phyloP scores from a whole-genome alignment of 2,888 invertebrate species.

The Idaea biselata region DNA sequence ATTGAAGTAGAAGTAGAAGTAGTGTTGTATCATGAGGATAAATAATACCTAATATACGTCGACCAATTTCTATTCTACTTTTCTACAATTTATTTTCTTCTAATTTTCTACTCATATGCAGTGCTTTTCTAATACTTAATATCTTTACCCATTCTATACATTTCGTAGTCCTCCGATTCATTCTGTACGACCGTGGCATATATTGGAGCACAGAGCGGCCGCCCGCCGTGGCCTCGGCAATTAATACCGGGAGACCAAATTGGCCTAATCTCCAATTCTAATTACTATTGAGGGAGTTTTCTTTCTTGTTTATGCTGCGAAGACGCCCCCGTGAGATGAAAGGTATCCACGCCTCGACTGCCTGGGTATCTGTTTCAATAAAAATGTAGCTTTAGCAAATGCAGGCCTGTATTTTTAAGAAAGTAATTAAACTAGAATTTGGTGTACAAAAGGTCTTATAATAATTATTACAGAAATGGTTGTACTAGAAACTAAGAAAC shows the following conservation, averaged over 20 bases:
- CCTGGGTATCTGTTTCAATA: not conserved
- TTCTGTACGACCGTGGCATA: slow-evolving; percentile 5
- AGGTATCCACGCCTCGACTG: slow-evolving; percentile 6
- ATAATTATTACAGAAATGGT: too few relatives aligned
- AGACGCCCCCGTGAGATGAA: slow-evolving; percentile 16
- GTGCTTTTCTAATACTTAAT: not conserved
- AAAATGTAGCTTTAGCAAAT: not conserved
- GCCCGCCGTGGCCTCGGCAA: slow-evolving; percentile 57
- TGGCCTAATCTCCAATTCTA: slow-evolving; percentile 12
- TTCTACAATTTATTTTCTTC: too few relatives aligned
- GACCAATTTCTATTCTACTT: too few relatives aligned
- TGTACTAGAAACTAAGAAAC: too few relatives aligned
- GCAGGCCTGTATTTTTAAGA: not conserved
- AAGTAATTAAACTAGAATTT: not conserved
- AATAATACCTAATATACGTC: too few relatives aligned
- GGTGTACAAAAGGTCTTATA: not conserved
- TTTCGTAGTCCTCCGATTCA: not conserved
- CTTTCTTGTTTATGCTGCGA: slow-evolving; percentile 18
- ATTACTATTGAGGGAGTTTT: slow-evolving; percentile 26
- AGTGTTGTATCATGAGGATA: too few relatives aligned
- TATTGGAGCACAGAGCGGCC: slow-evolving; percentile 12
- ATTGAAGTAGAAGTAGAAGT: too few relatives aligned
- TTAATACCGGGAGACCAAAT: slow-evolving; percentile 49
- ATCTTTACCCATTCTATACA: slow-evolving; percentile 28
- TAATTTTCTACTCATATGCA: too few relatives aligned